phyloP scores from a whole-genome alignment of 2,113 vertebrate genomes.

The rat (Rattus norvegicus) region GRCr8 NC_086020.1:225758001-225758500 shows the following conservation, averaged over 20 bases:
- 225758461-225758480: neutral
- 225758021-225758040: too few relatives aligned
- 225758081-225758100: neutral
- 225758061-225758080: neutral
- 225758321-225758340: constrained; percentile 38
- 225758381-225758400: constrained; percentile 73
- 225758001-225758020: too few relatives aligned
- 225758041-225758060: too few relatives aligned
- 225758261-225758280: constrained; percentile 26
- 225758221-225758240: neutral
- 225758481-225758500: neutral
- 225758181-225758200: neutral
- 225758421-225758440: neutral
- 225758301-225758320: constrained; percentile 72
- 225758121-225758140: neutral
- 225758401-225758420: constrained; percentile 42
- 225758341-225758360: constrained; percentile 20
- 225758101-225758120: neutral
- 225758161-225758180: neutral
- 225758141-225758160: neutral
- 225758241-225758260: neutral
- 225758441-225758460: neutral
- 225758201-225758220: neutral
- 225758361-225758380: constrained; percentile 59
- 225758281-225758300: neutral